Evolutionary conservation across 2,113 vertebrate genomes (phyloP), one percentile per base, ranked within the genome.

Genomic region (Dasyurus viverrinus): DNA sequence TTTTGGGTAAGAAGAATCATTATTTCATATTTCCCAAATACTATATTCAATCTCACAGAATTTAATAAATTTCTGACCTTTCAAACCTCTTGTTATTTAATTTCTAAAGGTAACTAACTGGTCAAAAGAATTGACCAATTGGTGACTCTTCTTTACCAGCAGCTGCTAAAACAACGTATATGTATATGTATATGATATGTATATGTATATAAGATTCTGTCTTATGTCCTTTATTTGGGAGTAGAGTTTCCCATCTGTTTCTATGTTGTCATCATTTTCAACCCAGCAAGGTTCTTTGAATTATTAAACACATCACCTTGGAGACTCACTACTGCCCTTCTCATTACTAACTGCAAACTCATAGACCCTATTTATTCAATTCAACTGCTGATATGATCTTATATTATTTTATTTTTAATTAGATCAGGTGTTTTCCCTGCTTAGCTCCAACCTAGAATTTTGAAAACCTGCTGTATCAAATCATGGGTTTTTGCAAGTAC

Each of bases 231-330:
- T 97, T 98, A 97, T 95, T 97, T 36, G 26, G 93, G 55, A 76
- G 46, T 97, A 54, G 55, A 96, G 36, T 76, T 98, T 98, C 97
- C 89, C 91, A 19, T 95, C 10, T 92, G 90, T 96, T 93, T 97
- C 95, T 94, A 97, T 95, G 84, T 55, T 96, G 96, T 46, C 94
- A 91, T 95, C 92, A 95, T 57, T 68, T 96, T 97, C 89, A 96
- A 96, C 92, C 92, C 47, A 94, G 0, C 90, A 90, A 94, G 1
- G 90, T 5, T 91, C 94, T 97, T 84, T 97, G 76, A 94, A 23
- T 95, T 60, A 6, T 96, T 93, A 96, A 60, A 90, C 46, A 76
- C 12, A 8, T 89, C 14, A 19, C 36, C 36, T 42, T 52, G 23
- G 90, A 90, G 89, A 91, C 92, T 8, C 93, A 54, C 36, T 92